These are phyloP conservation scores for Nannobrachium achirus DNA, from an alignment of 2,113 vertebrate species.

Conservation along the genomic window DNA sequence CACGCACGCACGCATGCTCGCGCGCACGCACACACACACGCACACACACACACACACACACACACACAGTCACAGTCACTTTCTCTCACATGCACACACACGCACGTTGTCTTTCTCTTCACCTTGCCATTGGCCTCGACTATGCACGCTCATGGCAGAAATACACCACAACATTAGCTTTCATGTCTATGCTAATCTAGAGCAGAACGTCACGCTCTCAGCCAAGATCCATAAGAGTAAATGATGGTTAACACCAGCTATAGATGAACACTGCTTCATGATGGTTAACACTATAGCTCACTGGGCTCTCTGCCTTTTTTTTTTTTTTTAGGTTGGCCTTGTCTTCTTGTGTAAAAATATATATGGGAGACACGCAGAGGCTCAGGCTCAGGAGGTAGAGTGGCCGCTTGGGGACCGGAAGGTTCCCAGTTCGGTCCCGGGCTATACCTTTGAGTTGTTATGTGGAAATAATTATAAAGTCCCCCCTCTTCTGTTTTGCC, in stretches of 20 bases:
- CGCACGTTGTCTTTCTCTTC: background rate
- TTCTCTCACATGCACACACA: background rate
- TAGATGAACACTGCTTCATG: background rate
- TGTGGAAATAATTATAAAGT: too few relatives aligned
- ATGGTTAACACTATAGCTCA: too few relatives aligned
- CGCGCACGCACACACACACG: slow-evolving; percentile 11
- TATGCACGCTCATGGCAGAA: slow-evolving; percentile 12
- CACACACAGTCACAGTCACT: slow-evolving; percentile 8
- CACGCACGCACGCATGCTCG: background rate
- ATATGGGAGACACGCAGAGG: too few relatives aligned
- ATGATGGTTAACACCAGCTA: background rate
- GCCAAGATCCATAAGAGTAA: background rate
- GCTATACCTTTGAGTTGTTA: too few relatives aligned
- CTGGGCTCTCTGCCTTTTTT: too few relatives aligned
- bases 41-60: slow-evolving; percentile 16
- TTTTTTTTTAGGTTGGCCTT: too few relatives aligned
- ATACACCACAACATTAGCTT: slow-evolving; percentile 28
- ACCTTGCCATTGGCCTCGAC: slow-evolving; percentile 26
- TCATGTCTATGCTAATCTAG: background rate
- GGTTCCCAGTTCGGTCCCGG: too few relatives aligned
- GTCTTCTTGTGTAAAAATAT: too few relatives aligned
- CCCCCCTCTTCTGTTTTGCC: too few relatives aligned
- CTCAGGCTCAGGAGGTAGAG: too few relatives aligned
- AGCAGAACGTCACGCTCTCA: background rate
- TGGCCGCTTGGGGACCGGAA: too few relatives aligned